A percentile compares a stretch with the other conserved stretches of the same genome.
phyloP scores from a whole-genome alignment of 2,797 vertebrate genomes.

The Mormyrus proboscirostris region DNA sequence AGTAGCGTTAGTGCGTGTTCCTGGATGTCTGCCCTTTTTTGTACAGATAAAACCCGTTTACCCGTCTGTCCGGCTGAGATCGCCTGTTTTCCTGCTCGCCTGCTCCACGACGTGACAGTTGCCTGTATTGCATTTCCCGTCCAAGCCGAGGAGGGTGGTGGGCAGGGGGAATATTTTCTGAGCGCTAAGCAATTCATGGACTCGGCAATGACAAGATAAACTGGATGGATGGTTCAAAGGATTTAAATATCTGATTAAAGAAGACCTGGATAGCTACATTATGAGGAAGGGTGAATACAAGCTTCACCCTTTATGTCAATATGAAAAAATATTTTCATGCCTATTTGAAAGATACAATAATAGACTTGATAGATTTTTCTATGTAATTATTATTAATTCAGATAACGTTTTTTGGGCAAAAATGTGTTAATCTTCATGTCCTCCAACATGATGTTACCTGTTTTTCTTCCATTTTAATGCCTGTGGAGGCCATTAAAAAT shows the following conservation, averaged over 20 bases:
- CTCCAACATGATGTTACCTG: neutral
- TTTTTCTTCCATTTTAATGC: neutral
- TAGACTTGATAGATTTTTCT: neutral
- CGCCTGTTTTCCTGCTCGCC: too few species aligned
- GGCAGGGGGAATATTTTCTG: neutral
- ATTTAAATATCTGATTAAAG: neutral
- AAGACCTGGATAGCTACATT: neutral
- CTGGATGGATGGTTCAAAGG: neutral
- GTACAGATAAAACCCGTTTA: too few species aligned
- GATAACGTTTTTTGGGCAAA: neutral
- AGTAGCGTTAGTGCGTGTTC: too few species aligned
- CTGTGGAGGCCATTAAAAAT: neutral
- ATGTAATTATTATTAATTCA: neutral
- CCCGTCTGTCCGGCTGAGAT: too few species aligned
- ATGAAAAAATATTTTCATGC: neutral
- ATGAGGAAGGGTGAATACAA: neutral
- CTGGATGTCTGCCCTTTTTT: too few species aligned
- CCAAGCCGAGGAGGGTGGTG: neutral
- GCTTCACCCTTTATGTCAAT: neutral
- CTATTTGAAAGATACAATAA: neutral
- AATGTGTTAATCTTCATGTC: neutral
- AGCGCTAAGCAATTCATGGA: neutral
- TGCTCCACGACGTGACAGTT: too few species aligned
- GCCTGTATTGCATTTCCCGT: neutral
- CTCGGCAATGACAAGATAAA: neutral